Conservation (phyloP, 2,888 invertebrate species). For the Perizoma affinitatum region DNA sequence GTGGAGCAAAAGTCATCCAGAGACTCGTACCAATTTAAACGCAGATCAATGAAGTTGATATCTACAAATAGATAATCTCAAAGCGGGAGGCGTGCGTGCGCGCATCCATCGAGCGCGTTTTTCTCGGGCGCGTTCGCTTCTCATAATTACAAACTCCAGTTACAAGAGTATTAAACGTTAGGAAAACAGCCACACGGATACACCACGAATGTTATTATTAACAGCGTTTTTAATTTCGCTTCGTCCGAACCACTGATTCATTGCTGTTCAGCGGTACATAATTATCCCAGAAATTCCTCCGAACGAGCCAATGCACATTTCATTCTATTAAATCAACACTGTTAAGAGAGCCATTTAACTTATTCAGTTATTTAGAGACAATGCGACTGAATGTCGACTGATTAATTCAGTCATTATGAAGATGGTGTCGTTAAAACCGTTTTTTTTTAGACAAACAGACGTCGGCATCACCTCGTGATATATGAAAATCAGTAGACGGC, state of each 20-base stretch:
- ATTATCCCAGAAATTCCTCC: conserved; percentile 46
- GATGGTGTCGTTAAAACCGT: conserved; percentile 20
- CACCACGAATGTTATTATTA: conserved; percentile 40
- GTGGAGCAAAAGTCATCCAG: conserved; percentile 34
- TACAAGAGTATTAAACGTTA: conserved; percentile 45
- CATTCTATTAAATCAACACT: conserved; percentile 18
- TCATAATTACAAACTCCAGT: conserved; percentile 59
- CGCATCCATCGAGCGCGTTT: conserved; percentile 56
- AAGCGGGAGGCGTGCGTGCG: conserved; percentile 47
- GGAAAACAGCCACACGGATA: conserved; percentile 39
- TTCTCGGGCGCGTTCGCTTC: conserved; percentile 57
- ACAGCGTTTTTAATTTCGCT: conserved; percentile 50
- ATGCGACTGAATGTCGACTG: conserved; percentile 18
- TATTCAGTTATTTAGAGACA: conserved; percentile 12
- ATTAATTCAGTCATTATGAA: conserved; percentile 22
- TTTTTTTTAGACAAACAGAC: conserved; percentile 21
- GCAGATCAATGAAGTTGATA: conserved; percentile 51
- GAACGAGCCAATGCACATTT: conserved; percentile 38
- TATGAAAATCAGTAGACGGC: conserved; percentile 31
- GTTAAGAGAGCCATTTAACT: conserved; percentile 3
- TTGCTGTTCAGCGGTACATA: conserved; percentile 51
- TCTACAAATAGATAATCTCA: conserved; percentile 54
- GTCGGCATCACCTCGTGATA: conserved; percentile 20
- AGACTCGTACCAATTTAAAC: conserved; percentile 31
- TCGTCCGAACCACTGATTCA: conserved; percentile 46